Evolutionary conservation across 2,888 invertebrate genomes (phyloP), one percentile per base, ranked within the genome.

Genomic region (Yponomeuta malinellus): DNA sequence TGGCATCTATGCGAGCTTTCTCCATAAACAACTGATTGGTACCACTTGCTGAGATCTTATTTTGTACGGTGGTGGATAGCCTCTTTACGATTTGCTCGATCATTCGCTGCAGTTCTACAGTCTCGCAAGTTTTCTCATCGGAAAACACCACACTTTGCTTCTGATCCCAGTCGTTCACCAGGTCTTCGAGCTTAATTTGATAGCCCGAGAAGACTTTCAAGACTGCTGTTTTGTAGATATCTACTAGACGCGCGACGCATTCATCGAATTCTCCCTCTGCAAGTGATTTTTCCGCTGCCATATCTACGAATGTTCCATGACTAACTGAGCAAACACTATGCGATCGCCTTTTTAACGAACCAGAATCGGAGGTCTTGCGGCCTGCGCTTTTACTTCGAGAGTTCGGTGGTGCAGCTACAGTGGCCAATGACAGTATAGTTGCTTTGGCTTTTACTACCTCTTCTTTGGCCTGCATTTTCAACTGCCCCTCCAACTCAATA

Each of bases 211-310:
- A 82, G 10, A 87, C 76, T 68, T 78, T 79, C 5, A 78, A 52
- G 10, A 86, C 81, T 33, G 84, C 86, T 15, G 73, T 74, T 67
- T 81, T 81, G 71, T 89, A 90, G 29, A 79, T 79, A 63, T 87
- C 78, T 23, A 87, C 81, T 72, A 89, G 73, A 31, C 75, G 75
- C 9, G 77, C 71, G 6, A 86, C 76, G 69, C 81, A 82, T 43
- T 77, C 74, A 33, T 87, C 84, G 48, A 84, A 75, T 59, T 82
- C 78, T 69, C 79, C 79, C 0, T 78, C 75, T 10, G 78, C 75
- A 8, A 70, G 70, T n/a, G 82, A 72, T 12, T 79, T 73, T n/a
- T 69, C 31, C n/a, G 69, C 71, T 70, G 52, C 52, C 12, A 59
- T 12, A 59, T 59, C 52, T 4, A 5, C 15, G 43, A 43, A 43